Conservation (phyloP, 2,113 vertebrate genomes). For the Labeo rohita region DNA sequence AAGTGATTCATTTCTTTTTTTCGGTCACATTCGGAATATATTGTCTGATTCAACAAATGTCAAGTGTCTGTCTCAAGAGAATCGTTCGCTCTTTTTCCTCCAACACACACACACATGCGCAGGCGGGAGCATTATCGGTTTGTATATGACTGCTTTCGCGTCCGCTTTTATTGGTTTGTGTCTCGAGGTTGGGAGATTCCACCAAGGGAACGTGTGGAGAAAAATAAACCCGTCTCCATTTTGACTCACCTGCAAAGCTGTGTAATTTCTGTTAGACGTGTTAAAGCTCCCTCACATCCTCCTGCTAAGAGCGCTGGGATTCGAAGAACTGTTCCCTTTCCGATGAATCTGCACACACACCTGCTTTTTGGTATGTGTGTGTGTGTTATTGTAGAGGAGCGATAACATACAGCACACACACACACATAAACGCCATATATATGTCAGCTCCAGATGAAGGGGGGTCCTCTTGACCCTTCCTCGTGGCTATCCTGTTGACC, state of each 20-base stretch:
- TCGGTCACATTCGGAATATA: background rate
- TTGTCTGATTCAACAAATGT: conserved; percentile 34
- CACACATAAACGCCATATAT: background rate
- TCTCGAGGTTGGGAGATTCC: conserved; percentile 40
- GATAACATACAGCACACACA: background rate
- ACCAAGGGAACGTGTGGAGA: conserved; percentile 57
- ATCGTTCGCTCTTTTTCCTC: background rate
- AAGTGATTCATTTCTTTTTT: conserved; percentile 17
- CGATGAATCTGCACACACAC: conserved; percentile 19
- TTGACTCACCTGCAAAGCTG: conserved; percentile 36
- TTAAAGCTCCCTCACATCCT: conserved; percentile 35
- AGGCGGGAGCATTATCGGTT: background rate
- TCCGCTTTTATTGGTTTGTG: conserved; percentile 48
- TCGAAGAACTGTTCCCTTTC: background rate
- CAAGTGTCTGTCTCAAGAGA: conserved; percentile 29
- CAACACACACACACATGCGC: background rate
- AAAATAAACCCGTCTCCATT: conserved; percentile 60
- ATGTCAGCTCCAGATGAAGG: background rate
- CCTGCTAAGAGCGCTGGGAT: background rate
- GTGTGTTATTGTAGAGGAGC: background rate
- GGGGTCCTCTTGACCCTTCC: no score
- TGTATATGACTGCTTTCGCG: conserved; percentile 29
- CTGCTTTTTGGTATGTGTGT: background rate
- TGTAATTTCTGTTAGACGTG: conserved; percentile 46
- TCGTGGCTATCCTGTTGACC: no score